Evolutionary conservation across 2,113 vertebrate species (phyloP), one percentile per base, ranked within the genome.

Genomic region (Triplophysa tibetana): DNA sequence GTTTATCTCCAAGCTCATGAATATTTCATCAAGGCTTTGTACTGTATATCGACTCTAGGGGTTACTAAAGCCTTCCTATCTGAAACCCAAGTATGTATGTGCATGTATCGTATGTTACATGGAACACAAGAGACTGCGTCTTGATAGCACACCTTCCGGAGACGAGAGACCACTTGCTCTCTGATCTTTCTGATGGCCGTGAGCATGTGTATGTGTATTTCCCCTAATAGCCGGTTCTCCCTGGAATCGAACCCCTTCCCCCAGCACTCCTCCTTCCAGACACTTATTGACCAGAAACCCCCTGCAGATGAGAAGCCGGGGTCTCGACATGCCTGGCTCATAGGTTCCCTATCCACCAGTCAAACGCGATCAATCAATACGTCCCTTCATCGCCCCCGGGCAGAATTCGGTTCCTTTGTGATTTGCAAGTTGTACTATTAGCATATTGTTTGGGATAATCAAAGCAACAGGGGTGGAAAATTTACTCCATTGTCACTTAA

Each of bases 351-450:
- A 14, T 88, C 78, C 73, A 29, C 68, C 74, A 14, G 81, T 85
- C 79, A 80, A 77, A 65, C 68, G 75, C 77, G 66, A 58, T 72
- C 78, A 81, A 80, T 73, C 79, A 85, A 83, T 84, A 81, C 23
- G 26, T 23, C 2, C 45, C 38, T 65, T 21, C 52, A 19, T 58
- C 19, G 38, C 65, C 21, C 66, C 43, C 41, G 58, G 56, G 48
- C 0, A 33, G 76, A 56, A 77, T 82, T 81, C 79, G 75, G 80
- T 67, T 69, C 78, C 54, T 8, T 62, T 76, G 80, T 82, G 81
- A 79, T 69, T 68, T 82, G 77, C 60, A 41, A 29, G 1, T 58
- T 58, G 45, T 77, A 82, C 78, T 76, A 84, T 66, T 74, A 76
- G 77, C 80, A 81, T 65, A 63, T 80, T 29, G 62, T 85, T 78